Evolutionary conservation across 2,888 invertebrate genomes (phyloP).

Genomic region (Plusia festucae): DNA sequence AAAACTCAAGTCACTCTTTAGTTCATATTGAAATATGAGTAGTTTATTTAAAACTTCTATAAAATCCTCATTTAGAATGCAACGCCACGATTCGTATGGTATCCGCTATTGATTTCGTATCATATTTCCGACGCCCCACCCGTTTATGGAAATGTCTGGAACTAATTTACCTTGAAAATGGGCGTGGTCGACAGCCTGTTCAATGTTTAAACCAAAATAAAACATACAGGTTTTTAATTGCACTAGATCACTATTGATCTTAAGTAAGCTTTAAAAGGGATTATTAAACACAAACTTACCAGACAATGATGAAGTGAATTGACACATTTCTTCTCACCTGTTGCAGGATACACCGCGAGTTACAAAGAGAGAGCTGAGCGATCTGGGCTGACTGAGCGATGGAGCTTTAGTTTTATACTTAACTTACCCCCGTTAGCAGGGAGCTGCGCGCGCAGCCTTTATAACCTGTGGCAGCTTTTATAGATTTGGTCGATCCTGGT

Average conservation of each 20-base stretch:
- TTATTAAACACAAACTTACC: background rate
- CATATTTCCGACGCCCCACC: background rate
- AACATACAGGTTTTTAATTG: too few species aligned
- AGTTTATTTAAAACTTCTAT: too few species aligned
- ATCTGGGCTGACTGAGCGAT: slow-evolving; percentile 4
- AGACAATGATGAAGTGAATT: background rate
- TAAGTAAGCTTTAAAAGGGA: too few species aligned
- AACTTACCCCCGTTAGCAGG: background rate
- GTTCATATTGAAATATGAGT: too few species aligned
- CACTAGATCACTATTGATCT: too few species aligned
- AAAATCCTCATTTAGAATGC: background rate
- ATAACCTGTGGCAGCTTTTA: too few species aligned
- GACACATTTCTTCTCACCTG: slow-evolving; percentile 2
- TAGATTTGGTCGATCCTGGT: background rate
- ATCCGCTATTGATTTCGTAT: background rate
- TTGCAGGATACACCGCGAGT: background rate
- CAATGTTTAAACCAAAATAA: too few species aligned
- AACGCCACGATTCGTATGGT: background rate
- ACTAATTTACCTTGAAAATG: background rate
- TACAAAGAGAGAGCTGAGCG: background rate
- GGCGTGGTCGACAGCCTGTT: background rate
- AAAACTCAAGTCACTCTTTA: too few species aligned
- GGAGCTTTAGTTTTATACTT: background rate
- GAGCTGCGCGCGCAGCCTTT: background rate
- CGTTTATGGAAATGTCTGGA: background rate